These are phyloP conservation scores for Lota lota DNA, from an alignment of 2,113 vertebrate species.

Conservation along the genomic window DNA sequence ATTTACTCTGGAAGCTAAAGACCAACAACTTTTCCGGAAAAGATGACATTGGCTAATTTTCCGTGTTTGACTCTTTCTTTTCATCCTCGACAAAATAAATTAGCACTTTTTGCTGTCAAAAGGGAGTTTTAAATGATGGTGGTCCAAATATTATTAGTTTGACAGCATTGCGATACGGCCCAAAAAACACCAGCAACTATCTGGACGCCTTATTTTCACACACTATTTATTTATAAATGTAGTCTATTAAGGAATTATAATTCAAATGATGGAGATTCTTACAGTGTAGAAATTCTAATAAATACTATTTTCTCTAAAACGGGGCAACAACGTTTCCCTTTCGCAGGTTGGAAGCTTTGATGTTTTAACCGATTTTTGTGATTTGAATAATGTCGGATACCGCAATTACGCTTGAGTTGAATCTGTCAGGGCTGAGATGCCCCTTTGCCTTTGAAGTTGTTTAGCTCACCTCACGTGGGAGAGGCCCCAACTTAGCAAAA, in stretches of 20 bases:
- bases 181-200: background rate
- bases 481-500: constrained; percentile 55
- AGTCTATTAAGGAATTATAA: too few relatives aligned
- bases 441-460: constrained; percentile 62
- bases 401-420: constrained; percentile 35
- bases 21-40: constrained; percentile 38
- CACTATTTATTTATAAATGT: too few relatives aligned
- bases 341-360: constrained; percentile 28
- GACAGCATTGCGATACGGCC: too few relatives aligned
- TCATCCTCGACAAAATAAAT: constrained; percentile 23
- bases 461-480: constrained; percentile 65
- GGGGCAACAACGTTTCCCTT: constrained; percentile 8
- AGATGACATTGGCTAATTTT: constrained; percentile 46
- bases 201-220: too few relatives aligned
- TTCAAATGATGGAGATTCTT: background rate
- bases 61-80: constrained; percentile 33
- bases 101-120: background rate
- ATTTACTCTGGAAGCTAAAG: constrained; percentile 59
- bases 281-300: background rate
- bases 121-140: background rate
- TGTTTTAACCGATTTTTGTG: constrained; percentile 25
- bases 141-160: too few relatives aligned
- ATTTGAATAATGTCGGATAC: constrained; percentile 35
- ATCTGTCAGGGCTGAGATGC: constrained; percentile 51
- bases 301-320: background rate